phyloP scores from a whole-genome alignment of 2,888 invertebrate genomes.

The Spodoptera picta region DNA sequence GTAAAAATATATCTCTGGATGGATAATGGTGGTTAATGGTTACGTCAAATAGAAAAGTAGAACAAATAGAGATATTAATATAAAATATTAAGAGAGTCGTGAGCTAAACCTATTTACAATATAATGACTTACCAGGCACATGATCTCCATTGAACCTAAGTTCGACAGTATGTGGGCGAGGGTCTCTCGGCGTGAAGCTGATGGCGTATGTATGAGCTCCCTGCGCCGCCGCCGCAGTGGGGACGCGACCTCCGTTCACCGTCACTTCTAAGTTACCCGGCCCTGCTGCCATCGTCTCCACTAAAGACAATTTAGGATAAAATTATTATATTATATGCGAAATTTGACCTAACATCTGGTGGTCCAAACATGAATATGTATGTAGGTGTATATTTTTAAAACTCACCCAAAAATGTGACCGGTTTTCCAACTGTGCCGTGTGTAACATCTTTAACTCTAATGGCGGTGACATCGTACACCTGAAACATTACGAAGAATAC shows the following conservation, averaged over 20 bases:
- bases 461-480: conserved; percentile 98
- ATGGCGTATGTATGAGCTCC: conserved; percentile 99
- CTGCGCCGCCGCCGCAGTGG: conserved; percentile 98
- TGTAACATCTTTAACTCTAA: conserved; percentile 97
- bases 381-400: neutral
- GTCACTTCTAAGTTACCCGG: conserved; percentile 99
- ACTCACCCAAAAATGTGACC: conserved; percentile 95
- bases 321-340: no score
- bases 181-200: conserved; percentile 98
- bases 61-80: no score
- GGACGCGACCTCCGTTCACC: conserved; percentile 98
- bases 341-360: no score
- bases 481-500: conserved; percentile 54
- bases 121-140: conserved; percentile 92
- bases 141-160: conserved; percentile 98
- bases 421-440: conserved; percentile 96
- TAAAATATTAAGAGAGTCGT: no score
- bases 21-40: no score
- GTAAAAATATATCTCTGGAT: no score
- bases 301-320: conserved; percentile 77
- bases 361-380: no score
- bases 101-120: no score
- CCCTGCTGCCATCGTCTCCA: conserved; percentile 99
- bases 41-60: no score
- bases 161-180: conserved; percentile 97